Evolutionary conservation across 2,113 vertebrate genomes (phyloP).

Genomic region (Motacilla alba): DNA sequence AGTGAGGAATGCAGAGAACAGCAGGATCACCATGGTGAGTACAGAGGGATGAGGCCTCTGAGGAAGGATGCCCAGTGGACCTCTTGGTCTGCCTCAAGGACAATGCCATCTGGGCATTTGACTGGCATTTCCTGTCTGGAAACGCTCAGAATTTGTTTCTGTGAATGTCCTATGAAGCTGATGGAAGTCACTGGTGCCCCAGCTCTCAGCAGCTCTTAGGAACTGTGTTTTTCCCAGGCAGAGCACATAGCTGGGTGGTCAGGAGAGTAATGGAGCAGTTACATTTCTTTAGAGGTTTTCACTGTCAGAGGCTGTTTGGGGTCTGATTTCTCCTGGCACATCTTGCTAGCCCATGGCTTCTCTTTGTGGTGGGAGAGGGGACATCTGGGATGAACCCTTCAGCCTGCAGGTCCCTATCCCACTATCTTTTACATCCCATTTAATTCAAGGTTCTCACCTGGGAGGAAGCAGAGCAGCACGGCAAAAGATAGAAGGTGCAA

Average conservation of each 20-base stretch:
- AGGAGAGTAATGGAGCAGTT: background rate
- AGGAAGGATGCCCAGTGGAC: background rate
- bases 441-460: background rate
- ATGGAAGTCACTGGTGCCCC: background rate
- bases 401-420: background rate
- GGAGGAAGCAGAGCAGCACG: background rate
- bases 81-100: background rate
- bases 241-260: background rate
- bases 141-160: background rate
- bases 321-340: background rate
- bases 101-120: background rate
- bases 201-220: background rate
- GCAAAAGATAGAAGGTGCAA: background rate
- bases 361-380: background rate
- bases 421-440: background rate
- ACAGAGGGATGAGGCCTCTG: background rate
- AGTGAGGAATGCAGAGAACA: background rate
- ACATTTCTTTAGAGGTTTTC: background rate
- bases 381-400: background rate
- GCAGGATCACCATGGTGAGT: background rate
- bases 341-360: background rate
- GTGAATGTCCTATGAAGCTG: background rate
- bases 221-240: background rate
- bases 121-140: background rate
- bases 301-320: background rate